Conservation (phyloP, 2,113 vertebrate genomes). For the Reinhardtius hippoglossoides region DNA sequence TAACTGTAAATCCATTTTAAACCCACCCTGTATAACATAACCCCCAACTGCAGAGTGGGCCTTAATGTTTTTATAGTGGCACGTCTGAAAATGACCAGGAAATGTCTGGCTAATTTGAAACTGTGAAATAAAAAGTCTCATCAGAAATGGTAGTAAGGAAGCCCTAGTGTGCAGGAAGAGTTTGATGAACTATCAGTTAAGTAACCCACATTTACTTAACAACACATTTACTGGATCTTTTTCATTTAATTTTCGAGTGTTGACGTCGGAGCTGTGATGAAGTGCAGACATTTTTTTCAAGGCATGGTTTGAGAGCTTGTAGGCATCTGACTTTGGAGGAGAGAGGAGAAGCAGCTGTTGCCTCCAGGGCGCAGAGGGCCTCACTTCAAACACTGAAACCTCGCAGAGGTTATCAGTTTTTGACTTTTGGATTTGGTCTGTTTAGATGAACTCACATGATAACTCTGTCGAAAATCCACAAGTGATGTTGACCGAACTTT, state of each 20-base stretch:
- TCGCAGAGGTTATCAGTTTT: slow-evolving; percentile 54
- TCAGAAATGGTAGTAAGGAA: too few relatives aligned
- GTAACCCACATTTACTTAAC: not conserved
- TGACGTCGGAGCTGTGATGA: not conserved
- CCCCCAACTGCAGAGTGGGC: not conserved
- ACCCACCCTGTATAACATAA: not conserved
- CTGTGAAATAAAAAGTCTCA: not conserved
- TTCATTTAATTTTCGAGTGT: not conserved
- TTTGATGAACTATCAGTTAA: too few relatives aligned
- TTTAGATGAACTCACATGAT: slow-evolving; percentile 50
- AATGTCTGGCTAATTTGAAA: not conserved
- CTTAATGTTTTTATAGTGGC: not conserved
- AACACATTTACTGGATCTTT: not conserved
- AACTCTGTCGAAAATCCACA: slow-evolving; percentile 12
- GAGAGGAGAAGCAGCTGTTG: slow-evolving; percentile 63
- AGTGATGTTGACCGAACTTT: not conserved
- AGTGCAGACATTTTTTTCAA: not conserved
- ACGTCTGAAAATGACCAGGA: not conserved
- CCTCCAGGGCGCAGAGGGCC: slow-evolving; percentile 24
- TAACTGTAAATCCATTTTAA: slow-evolving; percentile 26
- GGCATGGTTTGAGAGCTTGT: slow-evolving; percentile 9
- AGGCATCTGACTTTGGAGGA: slow-evolving; percentile 27
- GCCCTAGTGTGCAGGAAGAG: too few relatives aligned
- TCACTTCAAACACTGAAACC: slow-evolving; percentile 45
- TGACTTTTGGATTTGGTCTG: slow-evolving; percentile 26